Evolutionary conservation across 1,140 invertebrate species (phyloP).

Genomic region (Drosophila ercepeae): DNA sequence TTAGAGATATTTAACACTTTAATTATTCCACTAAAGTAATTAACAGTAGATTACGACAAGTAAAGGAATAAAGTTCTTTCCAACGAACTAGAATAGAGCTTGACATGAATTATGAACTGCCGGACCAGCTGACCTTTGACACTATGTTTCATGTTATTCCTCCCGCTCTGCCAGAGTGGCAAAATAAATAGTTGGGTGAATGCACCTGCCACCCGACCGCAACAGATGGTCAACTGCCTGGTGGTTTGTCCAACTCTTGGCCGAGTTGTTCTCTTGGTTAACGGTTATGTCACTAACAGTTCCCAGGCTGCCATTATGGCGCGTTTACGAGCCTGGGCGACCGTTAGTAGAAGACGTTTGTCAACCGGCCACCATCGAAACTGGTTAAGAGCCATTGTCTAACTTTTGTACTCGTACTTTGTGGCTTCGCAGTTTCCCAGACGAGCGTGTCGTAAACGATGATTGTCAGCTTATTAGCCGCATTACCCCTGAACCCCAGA

Average conservation of each 20-base stretch:
- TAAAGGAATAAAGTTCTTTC: background rate
- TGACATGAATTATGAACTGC: background rate
- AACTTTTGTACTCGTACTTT: constrained; percentile 68
- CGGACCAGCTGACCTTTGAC: constrained; percentile 1
- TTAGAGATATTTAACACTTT: background rate
- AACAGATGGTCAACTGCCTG: constrained; percentile 18
- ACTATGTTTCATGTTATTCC: background rate
- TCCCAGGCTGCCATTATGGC: constrained; percentile 36
- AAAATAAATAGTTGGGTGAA: constrained; percentile 4
- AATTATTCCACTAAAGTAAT: background rate
- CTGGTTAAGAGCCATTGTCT: constrained; percentile 50
- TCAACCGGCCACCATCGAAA: constrained; percentile 54
- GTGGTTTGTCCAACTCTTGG: background rate
- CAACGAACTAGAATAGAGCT: background rate
- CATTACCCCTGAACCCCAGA: constrained; percentile 11
- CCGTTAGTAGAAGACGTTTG: constrained; percentile 56
- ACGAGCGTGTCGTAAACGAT: constrained; percentile 66
- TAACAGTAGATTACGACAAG: too few species aligned
- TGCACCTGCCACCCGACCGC: constrained; percentile 21
- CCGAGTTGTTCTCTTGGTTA: constrained; percentile 58
- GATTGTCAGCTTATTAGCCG: constrained; percentile 64
- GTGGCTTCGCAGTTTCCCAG: constrained; percentile 27
- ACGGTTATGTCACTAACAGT: constrained; percentile 69
- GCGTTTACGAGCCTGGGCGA: constrained; percentile 62
- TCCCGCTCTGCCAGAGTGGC: background rate